Base-by-base conservation (phyloP, 2,888 invertebrate genomes). In the Sclerodermus sp. region DNA sequence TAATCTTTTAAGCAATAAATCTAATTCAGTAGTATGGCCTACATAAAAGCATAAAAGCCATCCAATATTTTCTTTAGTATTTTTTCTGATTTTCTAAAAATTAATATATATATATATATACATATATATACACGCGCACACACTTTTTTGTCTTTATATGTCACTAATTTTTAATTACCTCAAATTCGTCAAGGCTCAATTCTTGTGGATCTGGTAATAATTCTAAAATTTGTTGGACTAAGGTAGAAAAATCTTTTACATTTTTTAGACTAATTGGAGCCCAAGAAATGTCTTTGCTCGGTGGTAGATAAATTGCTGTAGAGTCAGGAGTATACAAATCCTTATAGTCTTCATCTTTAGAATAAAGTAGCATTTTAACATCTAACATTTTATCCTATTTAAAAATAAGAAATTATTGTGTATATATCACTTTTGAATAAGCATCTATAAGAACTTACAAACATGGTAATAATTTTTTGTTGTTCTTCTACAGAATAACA, bases 381-480 rank as follows among this genome's bases (percentile, higher is more conserved):
- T 66, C 64, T 37, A 74, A 55, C 38, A 70, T 60, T 52, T 69
- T 67, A 34, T 73, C 68, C 73, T 73, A 42, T 10, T 62, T 79
- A 78, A 79, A 79, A 52, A 49, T 67, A 64, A 55, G 43, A 49
- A 57, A 54, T 47, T 51, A 34, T 45, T 36, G 30, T 40, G 34
- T 38, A 42, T 6, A 32, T 42, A 42, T 46, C 51, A 51, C 47
- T 46, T 44, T 38, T 30, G 36, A n/a, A 13, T 14, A 42, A 34
- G 14, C 45, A 16, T 15, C 34, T 17, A 42, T n/a, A 31, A 46
- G 38, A 23, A 37, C 83, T 82, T 79, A 90, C 91, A 82, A 93
- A 82, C 77, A 86, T 87, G 44, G 87, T 87, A 42, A 90, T 86
- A 31, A 92, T 79, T 77, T 90, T 89, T 2, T 66, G 45, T 38